Conservation (phyloP, 2,888 invertebrate species). For the Lathronympha strigana region DNA sequence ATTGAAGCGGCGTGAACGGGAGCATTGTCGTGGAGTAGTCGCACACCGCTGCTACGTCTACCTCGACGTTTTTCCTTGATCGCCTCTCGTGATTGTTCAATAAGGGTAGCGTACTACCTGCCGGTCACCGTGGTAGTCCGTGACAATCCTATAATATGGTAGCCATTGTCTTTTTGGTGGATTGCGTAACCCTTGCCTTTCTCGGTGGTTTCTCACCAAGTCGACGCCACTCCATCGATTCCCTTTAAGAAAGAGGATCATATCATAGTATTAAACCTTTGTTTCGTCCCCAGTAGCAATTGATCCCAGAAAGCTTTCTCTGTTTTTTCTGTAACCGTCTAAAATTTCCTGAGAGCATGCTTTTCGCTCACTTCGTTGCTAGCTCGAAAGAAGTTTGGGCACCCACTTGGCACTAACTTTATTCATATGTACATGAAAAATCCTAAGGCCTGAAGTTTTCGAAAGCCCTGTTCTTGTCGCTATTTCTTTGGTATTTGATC, state of each 20-base stretch:
- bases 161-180: conserved; percentile 1
- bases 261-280: neutral
- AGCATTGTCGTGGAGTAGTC: too few species aligned
- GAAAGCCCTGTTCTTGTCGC: neutral
- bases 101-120: too few species aligned
- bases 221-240: conserved; percentile 6
- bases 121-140: neutral
- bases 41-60: too few species aligned
- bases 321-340: neutral
- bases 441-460: conserved; percentile 4
- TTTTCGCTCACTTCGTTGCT: neutral
- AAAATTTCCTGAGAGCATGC: conserved; percentile 13
- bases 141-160: neutral
- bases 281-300: conserved; percentile 1
- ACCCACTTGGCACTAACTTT: neutral
- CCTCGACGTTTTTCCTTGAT: too few species aligned
- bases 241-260: neutral
- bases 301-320: neutral
- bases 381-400: neutral
- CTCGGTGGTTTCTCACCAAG: too few species aligned
- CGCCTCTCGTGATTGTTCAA: too few species aligned
- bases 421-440: neutral
- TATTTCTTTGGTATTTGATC: conserved; percentile 1
- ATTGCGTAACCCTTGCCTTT: neutral
- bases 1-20: too few species aligned